A percentile compares a stretch with the other conserved stretches of the same genome.
Evolutionary conservation across 2,113 vertebrate species (phyloP).

Genomic region (Psettodes erumei): DNA sequence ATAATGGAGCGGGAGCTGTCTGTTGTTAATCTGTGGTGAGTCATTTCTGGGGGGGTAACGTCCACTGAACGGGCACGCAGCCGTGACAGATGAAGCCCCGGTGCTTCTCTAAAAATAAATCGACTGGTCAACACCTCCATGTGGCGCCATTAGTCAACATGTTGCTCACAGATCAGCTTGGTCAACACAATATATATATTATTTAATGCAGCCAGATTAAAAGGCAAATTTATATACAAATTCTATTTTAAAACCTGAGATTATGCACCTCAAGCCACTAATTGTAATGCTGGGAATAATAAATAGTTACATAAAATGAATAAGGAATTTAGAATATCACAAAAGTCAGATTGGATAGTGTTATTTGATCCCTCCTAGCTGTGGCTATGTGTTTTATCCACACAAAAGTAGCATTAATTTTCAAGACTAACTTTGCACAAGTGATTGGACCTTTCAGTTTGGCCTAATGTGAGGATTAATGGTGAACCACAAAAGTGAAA

Average conservation of each 20-base stretch:
- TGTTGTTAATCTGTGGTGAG: conserved; percentile 51
- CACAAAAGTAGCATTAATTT: not conserved
- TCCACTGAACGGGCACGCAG: conserved; percentile 57
- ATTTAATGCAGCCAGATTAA: not conserved
- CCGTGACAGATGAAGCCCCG: conserved; percentile 59
- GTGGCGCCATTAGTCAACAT: conserved; percentile 53
- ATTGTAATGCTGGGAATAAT: not conserved
- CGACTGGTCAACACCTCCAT: conserved; percentile 42
- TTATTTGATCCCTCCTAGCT: not conserved
- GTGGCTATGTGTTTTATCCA: not conserved
- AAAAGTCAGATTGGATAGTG: not conserved
- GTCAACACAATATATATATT: no score
- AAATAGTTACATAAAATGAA: no score
- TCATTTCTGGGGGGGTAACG: conserved; percentile 51
- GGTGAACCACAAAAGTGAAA: conserved; percentile 2
- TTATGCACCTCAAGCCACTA: not conserved
- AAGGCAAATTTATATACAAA: no score
- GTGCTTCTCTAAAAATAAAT: conserved; percentile 76
- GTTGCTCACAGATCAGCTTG: conserved; percentile 24
- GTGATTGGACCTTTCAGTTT: not conserved
- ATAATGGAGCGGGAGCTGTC: not conserved
- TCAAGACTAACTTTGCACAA: conserved; percentile 1
- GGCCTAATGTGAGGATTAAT: conserved; percentile 8
- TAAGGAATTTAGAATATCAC: not conserved
- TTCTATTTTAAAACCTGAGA: not conserved